These are phyloP conservation scores for Vipera ursinii DNA, from an alignment of 2,797 vertebrate species.

Conservation along the genomic window DNA sequence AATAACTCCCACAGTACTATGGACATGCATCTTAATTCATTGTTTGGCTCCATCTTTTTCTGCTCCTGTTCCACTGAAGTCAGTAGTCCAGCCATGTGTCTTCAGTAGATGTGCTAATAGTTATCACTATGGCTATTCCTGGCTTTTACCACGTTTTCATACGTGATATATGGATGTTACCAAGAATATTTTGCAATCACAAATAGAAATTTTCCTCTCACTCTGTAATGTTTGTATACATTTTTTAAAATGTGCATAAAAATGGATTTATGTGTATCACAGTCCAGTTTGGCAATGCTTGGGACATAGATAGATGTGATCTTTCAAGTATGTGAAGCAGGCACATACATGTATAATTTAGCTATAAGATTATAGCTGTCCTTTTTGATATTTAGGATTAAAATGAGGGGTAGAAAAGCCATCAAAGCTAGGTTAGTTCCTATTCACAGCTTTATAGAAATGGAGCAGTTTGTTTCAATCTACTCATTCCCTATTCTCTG, in stretches of 20 bases:
- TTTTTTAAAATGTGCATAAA: not conserved
- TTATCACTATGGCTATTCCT: not conserved
- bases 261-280: not conserved
- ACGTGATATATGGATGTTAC: not conserved
- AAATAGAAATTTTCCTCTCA: not conserved
- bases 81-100: not conserved
- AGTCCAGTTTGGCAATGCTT: not conserved
- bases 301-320: not conserved
- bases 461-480: not conserved
- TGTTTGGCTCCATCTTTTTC: not conserved
- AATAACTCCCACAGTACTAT: not conserved
- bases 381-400: not conserved
- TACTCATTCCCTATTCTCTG: not conserved
- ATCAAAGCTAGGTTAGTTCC: not conserved
- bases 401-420: not conserved
- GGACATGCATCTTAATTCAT: not conserved
- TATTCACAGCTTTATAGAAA: not conserved
- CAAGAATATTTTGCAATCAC: not conserved
- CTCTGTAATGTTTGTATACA: not conserved
- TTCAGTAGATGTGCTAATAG: not conserved
- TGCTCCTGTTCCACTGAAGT: not conserved
- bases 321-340: not conserved
- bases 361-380: not conserved
- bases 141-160: not conserved
- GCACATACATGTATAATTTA: not conserved